phyloP scores from a whole-genome alignment of 2,113 vertebrate genomes.

The Bufo bufo region DNA sequence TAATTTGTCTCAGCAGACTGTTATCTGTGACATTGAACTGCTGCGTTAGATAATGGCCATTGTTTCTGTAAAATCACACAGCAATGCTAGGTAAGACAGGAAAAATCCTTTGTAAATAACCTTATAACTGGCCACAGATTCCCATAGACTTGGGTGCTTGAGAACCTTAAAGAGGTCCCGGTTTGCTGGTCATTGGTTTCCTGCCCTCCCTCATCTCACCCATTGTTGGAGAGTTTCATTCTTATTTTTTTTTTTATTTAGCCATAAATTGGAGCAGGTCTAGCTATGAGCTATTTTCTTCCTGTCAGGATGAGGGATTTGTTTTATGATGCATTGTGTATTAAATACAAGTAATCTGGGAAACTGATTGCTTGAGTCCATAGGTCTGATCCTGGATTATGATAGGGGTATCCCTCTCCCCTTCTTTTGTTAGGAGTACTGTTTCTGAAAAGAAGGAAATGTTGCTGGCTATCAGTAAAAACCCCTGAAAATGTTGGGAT shows the following conservation, averaged over 20 bases:
- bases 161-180: slow-evolving; percentile 80
- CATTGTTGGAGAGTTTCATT: slow-evolving; percentile 85
- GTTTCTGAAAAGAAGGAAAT: slow-evolving; percentile 75
- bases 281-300: slow-evolving; percentile 99
- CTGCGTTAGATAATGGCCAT: slow-evolving; percentile 92
- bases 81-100: slow-evolving; percentile 82
- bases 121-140: slow-evolving; percentile 79
- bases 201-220: slow-evolving; percentile 85
- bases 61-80: slow-evolving; percentile 80
- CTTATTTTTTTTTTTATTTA: slow-evolving; percentile 93
- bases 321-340: slow-evolving; percentile 99
- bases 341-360: slow-evolving; percentile 99
- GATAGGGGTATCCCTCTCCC: slow-evolving; percentile 66
- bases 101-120: slow-evolving; percentile 90
- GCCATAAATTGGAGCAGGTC: slow-evolving; percentile 97
- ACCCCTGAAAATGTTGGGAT: slow-evolving; percentile 67
- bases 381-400: slow-evolving; percentile 78
- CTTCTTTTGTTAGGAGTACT: slow-evolving; percentile 53
- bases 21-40: slow-evolving; percentile 95
- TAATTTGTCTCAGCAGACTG: slow-evolving; percentile 83
- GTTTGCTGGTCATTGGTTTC: slow-evolving; percentile 85
- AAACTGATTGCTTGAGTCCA: slow-evolving; percentile 88
- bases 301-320: slow-evolving; percentile 99
- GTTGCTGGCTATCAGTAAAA: slow-evolving; percentile 69
- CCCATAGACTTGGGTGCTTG: slow-evolving; percentile 82